phyloP scores from a whole-genome alignment of 2,888 invertebrate genomes.

The Oligia strigilis region DNA sequence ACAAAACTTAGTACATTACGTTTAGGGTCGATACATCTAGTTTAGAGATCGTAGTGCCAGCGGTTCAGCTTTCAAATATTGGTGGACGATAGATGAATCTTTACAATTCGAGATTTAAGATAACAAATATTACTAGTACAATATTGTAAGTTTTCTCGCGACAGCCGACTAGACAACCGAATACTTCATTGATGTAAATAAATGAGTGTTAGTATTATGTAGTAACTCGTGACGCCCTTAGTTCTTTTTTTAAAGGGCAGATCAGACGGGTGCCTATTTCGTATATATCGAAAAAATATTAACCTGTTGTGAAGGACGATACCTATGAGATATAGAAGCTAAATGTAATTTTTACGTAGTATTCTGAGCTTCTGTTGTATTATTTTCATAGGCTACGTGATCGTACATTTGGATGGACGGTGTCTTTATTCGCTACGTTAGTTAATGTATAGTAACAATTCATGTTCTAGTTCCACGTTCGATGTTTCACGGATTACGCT shows the following conservation, averaged over 20 bases:
- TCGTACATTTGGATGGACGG: constrained; percentile 69
- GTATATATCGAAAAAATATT: constrained; percentile 75
- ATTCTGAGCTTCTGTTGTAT: constrained; percentile 75
- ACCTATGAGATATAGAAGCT: constrained; percentile 86
- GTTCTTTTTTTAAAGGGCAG: constrained; percentile 74
- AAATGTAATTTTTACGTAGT: constrained; percentile 83
- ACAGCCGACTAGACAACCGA: constrained; percentile 75
- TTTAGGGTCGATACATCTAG: constrained; percentile 84
- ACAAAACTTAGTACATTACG: constrained; percentile 81
- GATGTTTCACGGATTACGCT: constrained; percentile 89
- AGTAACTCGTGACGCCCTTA: constrained; percentile 76
- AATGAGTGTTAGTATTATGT: constrained; percentile 83
- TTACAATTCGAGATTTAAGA: constrained; percentile 83
- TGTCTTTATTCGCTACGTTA: constrained; percentile 71
- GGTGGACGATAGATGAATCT: constrained; percentile 84
- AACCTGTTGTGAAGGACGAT: constrained; percentile 89
- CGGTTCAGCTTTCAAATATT: constrained; percentile 90
- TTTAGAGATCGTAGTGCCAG: constrained; percentile 83
- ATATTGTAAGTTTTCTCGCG: constrained; percentile 76
- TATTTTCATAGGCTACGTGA: constrained; percentile 72
- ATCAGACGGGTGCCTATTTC: constrained; percentile 77
- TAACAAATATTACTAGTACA: constrained; percentile 77
- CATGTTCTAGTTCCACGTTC: constrained; percentile 80
- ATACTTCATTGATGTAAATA: constrained; percentile 85
- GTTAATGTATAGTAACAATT: constrained; percentile 72